These are phyloP conservation scores for Drosophila pseudoananassae DNA, from an alignment of 1,140 invertebrate genomes.

Conservation along the genomic window DNA sequence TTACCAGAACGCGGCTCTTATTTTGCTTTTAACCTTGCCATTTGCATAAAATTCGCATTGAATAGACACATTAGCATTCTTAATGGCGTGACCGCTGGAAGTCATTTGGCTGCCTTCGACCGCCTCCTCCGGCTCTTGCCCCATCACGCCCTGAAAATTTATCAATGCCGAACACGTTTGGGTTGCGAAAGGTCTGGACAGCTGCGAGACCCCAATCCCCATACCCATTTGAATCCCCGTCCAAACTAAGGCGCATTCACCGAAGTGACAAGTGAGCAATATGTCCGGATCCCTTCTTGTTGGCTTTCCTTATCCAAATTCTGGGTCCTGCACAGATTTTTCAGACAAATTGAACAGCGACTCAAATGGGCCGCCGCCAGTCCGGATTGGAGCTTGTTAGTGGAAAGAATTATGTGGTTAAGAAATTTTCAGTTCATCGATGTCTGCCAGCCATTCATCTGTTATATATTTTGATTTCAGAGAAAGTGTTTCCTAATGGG, in stretches of 20 bases:
- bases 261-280: slow-evolving; percentile 80
- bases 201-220: slow-evolving; percentile 2
- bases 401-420: slow-evolving; percentile 59
- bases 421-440: slow-evolving; percentile 14
- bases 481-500: background rate
- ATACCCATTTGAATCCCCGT: slow-evolving; percentile 12
- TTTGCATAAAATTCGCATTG: slow-evolving; percentile 81
- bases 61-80: slow-evolving; percentile 82
- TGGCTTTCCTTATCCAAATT: slow-evolving; percentile 13
- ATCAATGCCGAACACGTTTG: slow-evolving; percentile 77
- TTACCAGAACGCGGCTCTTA: slow-evolving; percentile 71
- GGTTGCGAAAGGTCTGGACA: slow-evolving; percentile 37
- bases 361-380: slow-evolving; percentile 58
- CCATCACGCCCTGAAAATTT: slow-evolving; percentile 66
- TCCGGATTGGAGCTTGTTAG: slow-evolving; percentile 38
- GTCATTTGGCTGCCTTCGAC: slow-evolving; percentile 45
- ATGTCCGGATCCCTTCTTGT: slow-evolving; percentile 50
- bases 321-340: slow-evolving; percentile 47
- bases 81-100: slow-evolving; percentile 70
- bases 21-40: slow-evolving; percentile 81
- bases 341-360: slow-evolving; percentile 74
- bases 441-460: background rate
- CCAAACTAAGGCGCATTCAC: slow-evolving; percentile 43
- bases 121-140: background rate
- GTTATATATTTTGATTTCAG: slow-evolving; percentile 1